Base-by-base conservation (phyloP, 2,888 invertebrate species). In the Nebria salina region DNA sequence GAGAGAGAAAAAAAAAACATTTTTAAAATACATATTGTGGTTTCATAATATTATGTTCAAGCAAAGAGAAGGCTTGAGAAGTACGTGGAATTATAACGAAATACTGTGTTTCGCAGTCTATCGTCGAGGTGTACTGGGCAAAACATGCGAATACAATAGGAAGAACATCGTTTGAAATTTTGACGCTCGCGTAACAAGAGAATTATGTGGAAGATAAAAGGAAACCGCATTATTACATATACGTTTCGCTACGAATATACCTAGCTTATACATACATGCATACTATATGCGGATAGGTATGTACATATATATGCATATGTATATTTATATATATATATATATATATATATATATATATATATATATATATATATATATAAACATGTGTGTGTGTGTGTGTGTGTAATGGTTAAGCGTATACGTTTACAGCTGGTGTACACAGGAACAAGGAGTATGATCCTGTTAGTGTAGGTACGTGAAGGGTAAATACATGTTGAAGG, bases 101-200 rank as follows among this genome's bases (percentile, higher is more conserved):
- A 54, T 8, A 54, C 54, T 54, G 54, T 54, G 54, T 54, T 54
- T 54, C 54, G 54, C 54, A 8, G 11, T 54, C 54, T 54, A 8
- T 54, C 54, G 34, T 34, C 34, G 34, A 34, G 5, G 34, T 34
- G 34, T 54, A 54, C 13, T 13, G 54, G 54, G 54, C 13, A 54
- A 54, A 54, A 54, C 54, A 54, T 13, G 13, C 54, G 54, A 8
- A 54, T 54, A 54, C 54, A 54, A 54, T 54, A 13, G 54, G 54
- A 54, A 54, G 54, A 54, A 54, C 54, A 11, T 54, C 54, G 54
- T 54, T 54, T 54, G 54, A 54, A 54, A 54, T 54, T 54, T 54
- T 54, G 54, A 54, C 54, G 54, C 54, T 54, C 54, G 54, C 54
- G 54, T 54, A 54, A 54, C 54, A 54, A 54, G 54, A 54, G 54